Evolutionary conservation across 2,888 invertebrate genomes (phyloP).

Genomic region (Copidosoma aretas): DNA sequence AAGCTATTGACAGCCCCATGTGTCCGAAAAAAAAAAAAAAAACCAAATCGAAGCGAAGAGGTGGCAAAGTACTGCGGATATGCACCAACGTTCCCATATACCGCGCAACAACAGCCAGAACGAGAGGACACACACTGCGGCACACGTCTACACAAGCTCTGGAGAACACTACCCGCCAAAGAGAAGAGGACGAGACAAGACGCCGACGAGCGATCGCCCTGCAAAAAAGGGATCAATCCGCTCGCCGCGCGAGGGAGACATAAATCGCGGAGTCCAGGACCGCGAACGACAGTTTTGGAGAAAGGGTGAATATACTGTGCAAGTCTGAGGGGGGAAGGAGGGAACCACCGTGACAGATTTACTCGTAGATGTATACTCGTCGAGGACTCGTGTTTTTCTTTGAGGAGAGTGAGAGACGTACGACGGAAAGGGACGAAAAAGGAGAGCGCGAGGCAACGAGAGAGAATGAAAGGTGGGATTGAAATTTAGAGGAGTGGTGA

Average conservation of each 20-base stretch:
- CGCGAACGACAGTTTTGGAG: conserved; percentile 52
- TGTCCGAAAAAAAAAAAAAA: no score
- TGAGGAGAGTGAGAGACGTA: not conserved
- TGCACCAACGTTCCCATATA: no score
- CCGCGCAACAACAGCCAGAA: no score
- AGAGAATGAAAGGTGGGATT: not conserved
- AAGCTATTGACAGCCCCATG: no score
- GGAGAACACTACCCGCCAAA: not conserved
- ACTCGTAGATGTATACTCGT: conserved; percentile 53
- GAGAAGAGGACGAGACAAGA: not conserved
- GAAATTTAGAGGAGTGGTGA: not conserved
- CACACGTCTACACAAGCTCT: no score
- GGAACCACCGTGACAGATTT: conserved; percentile 55
- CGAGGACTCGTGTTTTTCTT: conserved; percentile 16
- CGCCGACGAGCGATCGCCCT: not conserved
- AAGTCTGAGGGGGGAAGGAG: conserved; percentile 36
- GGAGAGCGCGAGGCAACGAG: not conserved
- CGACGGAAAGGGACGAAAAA: conserved; percentile 4
- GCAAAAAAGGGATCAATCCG: conserved; percentile 60
- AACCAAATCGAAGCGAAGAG: no score
- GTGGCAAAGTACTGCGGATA: no score
- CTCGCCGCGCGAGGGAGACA: conserved; percentile 53
- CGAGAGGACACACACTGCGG: no score
- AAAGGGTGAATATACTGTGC: conserved; percentile 49
- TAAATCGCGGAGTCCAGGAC: conserved; percentile 53